phyloP scores from a whole-genome alignment of 2,888 invertebrate genomes.

The Caenorhabditis sp. region DNA sequence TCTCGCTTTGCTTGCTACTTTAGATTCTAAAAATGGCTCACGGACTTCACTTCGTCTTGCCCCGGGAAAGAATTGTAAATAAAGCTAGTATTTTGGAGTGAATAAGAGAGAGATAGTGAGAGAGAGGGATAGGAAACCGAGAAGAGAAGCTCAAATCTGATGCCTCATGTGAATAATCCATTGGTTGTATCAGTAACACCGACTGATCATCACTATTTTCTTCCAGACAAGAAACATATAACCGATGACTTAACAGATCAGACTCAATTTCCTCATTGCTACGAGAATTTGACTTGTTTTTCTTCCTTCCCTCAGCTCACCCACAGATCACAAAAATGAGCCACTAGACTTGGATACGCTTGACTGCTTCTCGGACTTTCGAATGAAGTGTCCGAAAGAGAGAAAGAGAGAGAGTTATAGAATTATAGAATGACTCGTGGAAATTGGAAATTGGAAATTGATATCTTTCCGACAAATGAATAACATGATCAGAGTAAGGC shows the following conservation, averaged over 20 bases:
- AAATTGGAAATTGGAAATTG: background rate
- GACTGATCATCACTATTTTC: conserved; percentile 14
- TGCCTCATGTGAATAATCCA: conserved; percentile 31
- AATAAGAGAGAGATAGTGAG: background rate
- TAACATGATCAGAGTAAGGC: conserved; percentile 1
- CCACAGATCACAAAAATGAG: conserved; percentile 24
- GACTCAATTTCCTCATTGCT: background rate
- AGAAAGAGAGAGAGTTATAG: background rate
- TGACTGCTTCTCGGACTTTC: conserved; percentile 23
- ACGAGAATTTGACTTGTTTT: background rate
- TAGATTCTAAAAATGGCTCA: conserved; percentile 55
- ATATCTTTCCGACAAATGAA: conserved; percentile 26
- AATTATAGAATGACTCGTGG: background rate
- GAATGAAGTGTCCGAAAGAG: conserved; percentile 17
- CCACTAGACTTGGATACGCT: conserved; percentile 1
- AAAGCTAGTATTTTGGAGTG: conserved; percentile 27
- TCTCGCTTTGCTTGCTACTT: conserved; percentile 27
- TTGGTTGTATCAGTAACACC: background rate
- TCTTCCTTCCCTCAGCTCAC: background rate
- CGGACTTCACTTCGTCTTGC: conserved; percentile 22
- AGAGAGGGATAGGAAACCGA: background rate
- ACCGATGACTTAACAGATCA: background rate
- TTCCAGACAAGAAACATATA: background rate
- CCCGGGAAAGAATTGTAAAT: conserved; percentile 42
- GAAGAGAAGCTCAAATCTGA: conserved; percentile 28